Evolutionary conservation across 2,113 vertebrate genomes (phyloP).

Genomic region (Turnix velox): DNA sequence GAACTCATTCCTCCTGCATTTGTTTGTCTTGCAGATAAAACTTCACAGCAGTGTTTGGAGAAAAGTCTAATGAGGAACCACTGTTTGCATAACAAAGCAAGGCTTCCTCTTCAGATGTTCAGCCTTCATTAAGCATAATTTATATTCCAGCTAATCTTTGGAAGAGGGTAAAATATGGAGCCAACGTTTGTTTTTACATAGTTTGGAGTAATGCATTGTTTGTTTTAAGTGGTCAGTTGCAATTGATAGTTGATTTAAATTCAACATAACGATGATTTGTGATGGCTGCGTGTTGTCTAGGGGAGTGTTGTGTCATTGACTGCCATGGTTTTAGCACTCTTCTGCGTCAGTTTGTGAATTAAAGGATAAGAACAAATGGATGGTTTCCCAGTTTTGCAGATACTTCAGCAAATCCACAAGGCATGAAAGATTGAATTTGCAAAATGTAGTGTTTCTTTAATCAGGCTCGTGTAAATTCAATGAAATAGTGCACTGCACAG

Average conservation of each 20-base stretch:
- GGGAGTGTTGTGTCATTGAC: background rate
- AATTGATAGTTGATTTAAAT: constrained; percentile 52
- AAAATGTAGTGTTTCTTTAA: background rate
- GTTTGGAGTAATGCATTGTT: constrained; percentile 67
- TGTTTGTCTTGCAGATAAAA: constrained; percentile 74
- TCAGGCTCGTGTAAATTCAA: background rate
- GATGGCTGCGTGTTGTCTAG: constrained; percentile 28
- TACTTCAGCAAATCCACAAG: background rate
- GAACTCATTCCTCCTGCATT: constrained; percentile 51
- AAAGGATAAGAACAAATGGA: background rate
- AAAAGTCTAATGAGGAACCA: constrained; percentile 57
- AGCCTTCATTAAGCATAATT: constrained; percentile 52
- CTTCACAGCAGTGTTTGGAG: constrained; percentile 46
- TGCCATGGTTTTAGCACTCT: background rate
- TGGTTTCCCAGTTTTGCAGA: background rate
- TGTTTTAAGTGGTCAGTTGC: constrained; percentile 68
- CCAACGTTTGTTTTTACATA: constrained; percentile 72
- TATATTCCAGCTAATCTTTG: constrained; percentile 54
- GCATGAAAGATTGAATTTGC: background rate
- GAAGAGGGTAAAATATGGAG: constrained; percentile 24
- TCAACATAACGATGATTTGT: constrained; percentile 63
- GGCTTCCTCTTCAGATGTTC: constrained; percentile 40
- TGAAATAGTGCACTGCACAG: background rate
- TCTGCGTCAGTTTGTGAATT: background rate
- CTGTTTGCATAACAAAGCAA: constrained; percentile 54